Evolutionary conservation across 2,888 invertebrate species (phyloP), one percentile per base, ranked within the genome.

Genomic region (Eledone cirrhosa): DNA sequence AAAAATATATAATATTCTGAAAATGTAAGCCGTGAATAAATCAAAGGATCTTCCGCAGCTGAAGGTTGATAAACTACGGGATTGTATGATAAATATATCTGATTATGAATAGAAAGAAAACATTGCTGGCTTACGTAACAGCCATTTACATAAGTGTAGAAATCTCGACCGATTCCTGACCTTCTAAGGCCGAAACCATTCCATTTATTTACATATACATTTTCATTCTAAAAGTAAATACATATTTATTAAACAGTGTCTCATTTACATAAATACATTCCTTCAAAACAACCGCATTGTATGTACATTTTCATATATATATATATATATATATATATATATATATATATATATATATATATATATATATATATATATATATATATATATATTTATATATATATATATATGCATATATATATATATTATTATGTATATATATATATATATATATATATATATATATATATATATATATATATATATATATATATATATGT

Each of bases 281-380:
- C 13, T 53, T 13, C 53, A 13, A 53, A 16, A 53, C 14, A 16
- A 53, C 19, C 13, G 13, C 13, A 16, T 16, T 53, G 19, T 53
- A 53, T 53, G 19, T 53, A 53, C 19, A 53, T 53, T 16, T 53
- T 16, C 19, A 53, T 53, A 53, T 53, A 53, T 53, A 53, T 53
- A 53, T 53, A 53, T 53, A 53, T 53, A 53, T 53, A 53, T 53
- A 53, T 59, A 59, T 59, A 59, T 59, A 59, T 16, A 59, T 16
- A 59, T 59, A 59, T 14, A 59, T 59, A 14, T 0, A 59, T 59
- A 59, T 14, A 59, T 59, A 59, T 7, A 59, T 59, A 59, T 0
- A 59, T 59, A 59, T 4, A 2, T 59, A 59, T 14, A 59, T 59
- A 59, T 14, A 59, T 59, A 59, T 4, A 59, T 59, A 4, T 14